Evolutionary conservation across 2,797 vertebrate species (phyloP), one percentile per base, ranked within the genome.

Genomic region (Cirrhinus molitorella): DNA sequence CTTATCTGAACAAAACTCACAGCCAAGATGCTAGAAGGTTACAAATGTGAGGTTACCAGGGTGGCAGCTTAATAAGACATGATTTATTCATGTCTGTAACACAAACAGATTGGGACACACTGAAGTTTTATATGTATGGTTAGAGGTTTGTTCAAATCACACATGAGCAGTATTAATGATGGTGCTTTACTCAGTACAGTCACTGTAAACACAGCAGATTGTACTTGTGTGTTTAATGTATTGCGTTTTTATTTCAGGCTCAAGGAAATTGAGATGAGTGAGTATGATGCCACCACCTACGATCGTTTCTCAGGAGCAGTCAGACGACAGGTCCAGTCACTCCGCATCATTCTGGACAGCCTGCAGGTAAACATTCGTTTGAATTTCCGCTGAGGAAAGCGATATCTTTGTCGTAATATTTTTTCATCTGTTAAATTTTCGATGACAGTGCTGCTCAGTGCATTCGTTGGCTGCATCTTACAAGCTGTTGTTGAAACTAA

Each of bases 251-350:
- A 34, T 80, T n/a, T 88, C 91, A 99, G 98, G 85, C 80, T 99
- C 79, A 98, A 96, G 87, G 97, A 98, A 93, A 99, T 99, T 76
- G 89, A 96, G 25, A 99, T 99, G 98, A 99, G 96, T 43, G 96
- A 98, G 78, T 98, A 98, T 7, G 98, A 99, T 12, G 98, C 97
- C 0, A 59, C 93, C 3, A 96, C 93, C 0, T 99, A 99, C 0
- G 96, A 99, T 86, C 95, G 94, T 49, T 98, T 99, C 91, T 99
- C 97, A 81, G 92, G 86, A 14, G 96, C 97, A 0, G 97, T 99
- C n/a, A 94, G 95, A 6, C 94, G 95, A 79, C 98, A 99, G 76
- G 97, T 99, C 47, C 97, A 97, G 84, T 96, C 97, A 1, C 96
- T 99, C 2, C 95, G 96, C 57, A 92, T 98, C 91, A 97, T 99